Percentiles rank a stretch among this genome's conserved stretches.
phyloP scores from a whole-genome alignment of 2,797 vertebrate species.

The Anguilla obscura region DNA sequence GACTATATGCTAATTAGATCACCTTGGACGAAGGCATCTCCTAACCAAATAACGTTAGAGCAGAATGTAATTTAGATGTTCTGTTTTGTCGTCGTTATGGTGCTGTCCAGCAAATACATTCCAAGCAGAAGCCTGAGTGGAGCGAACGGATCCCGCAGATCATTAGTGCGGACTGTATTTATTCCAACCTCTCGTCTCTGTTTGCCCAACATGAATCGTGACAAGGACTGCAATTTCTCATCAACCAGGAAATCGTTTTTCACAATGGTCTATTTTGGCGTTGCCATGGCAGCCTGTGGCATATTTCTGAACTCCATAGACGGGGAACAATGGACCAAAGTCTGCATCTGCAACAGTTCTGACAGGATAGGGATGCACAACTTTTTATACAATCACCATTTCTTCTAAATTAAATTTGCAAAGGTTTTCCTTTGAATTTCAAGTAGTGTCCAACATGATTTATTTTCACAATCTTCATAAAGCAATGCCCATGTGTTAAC shows the following conservation, averaged over 20 bases:
- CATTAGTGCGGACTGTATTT: background rate
- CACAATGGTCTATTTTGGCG: background rate
- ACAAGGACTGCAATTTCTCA: background rate
- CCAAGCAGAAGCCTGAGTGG: background rate
- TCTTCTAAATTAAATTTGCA: background rate
- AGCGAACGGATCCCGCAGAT: background rate
- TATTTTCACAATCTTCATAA: conserved; percentile 66
- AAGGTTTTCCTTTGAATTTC: background rate
- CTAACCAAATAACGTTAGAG: background rate
- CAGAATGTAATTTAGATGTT: background rate
- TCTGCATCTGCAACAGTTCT: background rate
- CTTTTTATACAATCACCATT: background rate
- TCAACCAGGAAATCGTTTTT: background rate
- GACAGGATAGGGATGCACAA: background rate
- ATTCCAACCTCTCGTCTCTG: background rate
- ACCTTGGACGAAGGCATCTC: background rate
- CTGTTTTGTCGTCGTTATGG: conserved; percentile 12
- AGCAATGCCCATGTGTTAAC: conserved; percentile 60
- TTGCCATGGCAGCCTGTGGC: background rate
- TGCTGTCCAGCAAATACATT: background rate
- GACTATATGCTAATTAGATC: background rate
- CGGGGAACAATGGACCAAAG: background rate
- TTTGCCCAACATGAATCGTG: background rate
- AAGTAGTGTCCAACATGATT: background rate
- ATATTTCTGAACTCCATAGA: background rate